phyloP scores from a whole-genome alignment of 2,888 invertebrate species.

The Drosophila subquinaria region DNA sequence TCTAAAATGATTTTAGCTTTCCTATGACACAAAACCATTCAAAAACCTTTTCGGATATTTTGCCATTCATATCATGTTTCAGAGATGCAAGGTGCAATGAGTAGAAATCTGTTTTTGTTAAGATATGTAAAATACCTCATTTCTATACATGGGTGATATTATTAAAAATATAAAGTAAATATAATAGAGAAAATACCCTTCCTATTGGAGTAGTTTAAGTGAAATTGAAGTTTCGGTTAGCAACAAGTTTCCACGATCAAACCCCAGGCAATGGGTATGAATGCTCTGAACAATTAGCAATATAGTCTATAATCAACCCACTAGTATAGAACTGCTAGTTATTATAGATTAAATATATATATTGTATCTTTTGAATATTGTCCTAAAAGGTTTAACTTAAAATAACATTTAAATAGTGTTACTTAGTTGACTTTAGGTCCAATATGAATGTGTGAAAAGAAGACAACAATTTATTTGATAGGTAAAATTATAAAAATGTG shows the following conservation, averaged over 20 bases:
- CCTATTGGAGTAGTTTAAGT: neutral
- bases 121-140: neutral
- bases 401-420: neutral
- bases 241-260: neutral
- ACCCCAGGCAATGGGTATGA: neutral
- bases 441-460: neutral
- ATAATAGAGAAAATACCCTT: neutral
- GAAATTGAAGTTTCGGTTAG: neutral
- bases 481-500: neutral
- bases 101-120: neutral
- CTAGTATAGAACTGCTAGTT: neutral
- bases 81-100: neutral
- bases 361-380: conserved; percentile 1
- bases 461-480: neutral
- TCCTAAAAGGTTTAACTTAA: neutral
- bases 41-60: neutral
- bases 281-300: neutral
- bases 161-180: neutral
- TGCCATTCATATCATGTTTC: conserved; percentile 5
- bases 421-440: conserved; percentile 7
- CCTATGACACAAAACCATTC: neutral
- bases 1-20: neutral
- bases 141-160: conserved; percentile 7
- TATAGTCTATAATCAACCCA: neutral
- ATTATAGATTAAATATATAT: neutral